Evolutionary conservation across 2,888 invertebrate genomes (phyloP).

Genomic region (Rhagophthalmus giganteus): DNA sequence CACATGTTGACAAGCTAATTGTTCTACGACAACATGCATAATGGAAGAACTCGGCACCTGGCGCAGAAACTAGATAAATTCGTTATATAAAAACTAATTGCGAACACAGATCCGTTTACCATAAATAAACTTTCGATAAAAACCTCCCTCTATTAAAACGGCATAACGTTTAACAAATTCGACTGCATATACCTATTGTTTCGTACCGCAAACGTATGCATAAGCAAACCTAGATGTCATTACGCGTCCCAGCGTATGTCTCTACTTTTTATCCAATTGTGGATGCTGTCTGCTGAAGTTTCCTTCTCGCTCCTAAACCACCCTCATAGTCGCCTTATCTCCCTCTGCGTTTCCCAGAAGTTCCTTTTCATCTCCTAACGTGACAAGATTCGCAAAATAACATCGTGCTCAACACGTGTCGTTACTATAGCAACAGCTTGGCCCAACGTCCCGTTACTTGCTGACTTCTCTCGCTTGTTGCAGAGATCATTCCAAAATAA

Average conservation of each 20-base stretch:
- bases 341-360: slow-evolving; percentile 49
- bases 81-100: slow-evolving; percentile 12
- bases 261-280: slow-evolving; percentile 38
- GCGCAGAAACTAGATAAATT: slow-evolving; percentile 2
- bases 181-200: slow-evolving; percentile 7
- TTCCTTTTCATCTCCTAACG: slow-evolving; percentile 57
- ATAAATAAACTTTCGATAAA: slow-evolving; percentile 2
- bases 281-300: slow-evolving; percentile 38
- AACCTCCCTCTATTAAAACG: not conserved
- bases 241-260: slow-evolving; percentile 31
- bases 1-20: slow-evolving; percentile 21
- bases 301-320: slow-evolving; percentile 43
- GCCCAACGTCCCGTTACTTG: slow-evolving; percentile 48
- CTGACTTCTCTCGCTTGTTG: slow-evolving; percentile 48
- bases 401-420: slow-evolving; percentile 57
- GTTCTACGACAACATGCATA: slow-evolving; percentile 18
- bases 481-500: slow-evolving; percentile 50
- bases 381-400: slow-evolving; percentile 57
- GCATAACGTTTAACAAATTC: slow-evolving; percentile 7
- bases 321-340: slow-evolving; percentile 41
- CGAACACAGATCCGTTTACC: slow-evolving; percentile 1
- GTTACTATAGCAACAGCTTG: slow-evolving; percentile 56
- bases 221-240: slow-evolving; percentile 28
- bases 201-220: slow-evolving; percentile 15
- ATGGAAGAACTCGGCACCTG: slow-evolving; percentile 21